Conservation (phyloP, 2,797 vertebrate genomes). For the Pseudochirops corinnae region DNA sequence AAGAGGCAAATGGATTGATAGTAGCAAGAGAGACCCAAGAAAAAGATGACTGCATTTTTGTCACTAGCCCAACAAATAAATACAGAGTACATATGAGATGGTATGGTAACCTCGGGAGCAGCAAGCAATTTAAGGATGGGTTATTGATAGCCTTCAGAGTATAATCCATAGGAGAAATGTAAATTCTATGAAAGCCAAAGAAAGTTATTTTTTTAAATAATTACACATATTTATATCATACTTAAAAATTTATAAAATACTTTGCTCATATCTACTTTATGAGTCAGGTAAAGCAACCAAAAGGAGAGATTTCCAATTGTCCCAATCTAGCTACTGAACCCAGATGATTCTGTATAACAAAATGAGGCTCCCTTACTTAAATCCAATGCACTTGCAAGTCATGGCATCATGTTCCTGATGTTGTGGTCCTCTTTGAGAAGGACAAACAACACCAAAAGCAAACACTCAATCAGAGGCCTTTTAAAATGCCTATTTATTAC, state of each 20-base stretch:
- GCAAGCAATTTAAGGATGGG: not conserved
- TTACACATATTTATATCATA: not conserved
- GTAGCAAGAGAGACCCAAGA: not conserved
- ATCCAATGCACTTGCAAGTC: too few relatives aligned
- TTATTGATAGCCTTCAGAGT: not conserved
- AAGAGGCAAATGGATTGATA: not conserved
- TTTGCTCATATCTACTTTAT: not conserved
- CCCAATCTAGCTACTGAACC: too few relatives aligned
- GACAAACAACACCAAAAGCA: not conserved
- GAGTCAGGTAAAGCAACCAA: not conserved
- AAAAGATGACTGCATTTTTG: not conserved
- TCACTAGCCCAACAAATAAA: slow-evolving; percentile 26
- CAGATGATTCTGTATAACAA: too few relatives aligned
- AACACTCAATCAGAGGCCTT: not conserved
- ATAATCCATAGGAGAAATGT: not conserved
- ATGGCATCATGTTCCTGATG: too few relatives aligned
- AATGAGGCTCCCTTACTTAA: too few relatives aligned
- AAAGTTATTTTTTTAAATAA: not conserved
- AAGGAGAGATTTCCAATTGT: too few relatives aligned
- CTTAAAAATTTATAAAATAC: not conserved
- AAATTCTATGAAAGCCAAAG: not conserved
- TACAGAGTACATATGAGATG: not conserved
- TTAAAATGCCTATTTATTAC: not conserved
- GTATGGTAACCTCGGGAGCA: not conserved
- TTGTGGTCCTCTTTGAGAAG: too few relatives aligned